Base-by-base conservation (phyloP, 2,113 vertebrate genomes). In the Emydocephalus ijimae region DNA sequence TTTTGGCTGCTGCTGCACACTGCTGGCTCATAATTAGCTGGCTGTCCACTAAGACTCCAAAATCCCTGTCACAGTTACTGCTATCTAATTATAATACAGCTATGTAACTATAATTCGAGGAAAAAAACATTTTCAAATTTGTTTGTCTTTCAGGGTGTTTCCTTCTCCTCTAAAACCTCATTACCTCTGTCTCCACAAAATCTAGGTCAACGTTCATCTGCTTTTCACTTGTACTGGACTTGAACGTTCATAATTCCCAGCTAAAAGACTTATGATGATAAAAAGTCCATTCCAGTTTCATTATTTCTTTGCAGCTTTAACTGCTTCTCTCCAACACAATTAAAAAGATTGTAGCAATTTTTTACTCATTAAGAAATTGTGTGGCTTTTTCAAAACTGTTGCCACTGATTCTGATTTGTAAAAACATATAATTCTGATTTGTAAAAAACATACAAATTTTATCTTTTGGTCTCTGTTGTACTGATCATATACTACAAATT, bases 321-420 rank as follows among this genome's bases (percentile, higher is more conserved):
- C 39, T 55, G 8, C 91, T 29, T 39, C 61, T 39, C 24, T 50
- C 54, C 24, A 87, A 5, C 48, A 26, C 20, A 2, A 2, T 54
- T n/a, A 81, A 34, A 89, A 45, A 85, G 23, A 1, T 21, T 29
- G 52, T 8, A 92, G 24, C 39, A 94, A 91, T 14, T 23, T 92
- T 87, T 61, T 59, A 15, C 86, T 92, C 92, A 14, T 86, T 74
- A 64, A 43, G 55, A 88, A 55, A 48, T 3, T 92, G 59, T 89
- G 21, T 69, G 87, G 93, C 48, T 5, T 61, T 87, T 91, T 52
- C 87, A 90, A 94, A 59, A 93, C 94, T n/a, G 45, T 50, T 95
- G 90, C 91, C 39, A 12, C 90, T 61, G 26, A 89, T 50, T 91
- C 74, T 91, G 87, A 48, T 93, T 64, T 0, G 9, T 8, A 2